Evolutionary conservation across 1,140 invertebrate genomes (phyloP), one percentile per base, ranked within the genome.

Genomic region (Drosophila cardini): DNA sequence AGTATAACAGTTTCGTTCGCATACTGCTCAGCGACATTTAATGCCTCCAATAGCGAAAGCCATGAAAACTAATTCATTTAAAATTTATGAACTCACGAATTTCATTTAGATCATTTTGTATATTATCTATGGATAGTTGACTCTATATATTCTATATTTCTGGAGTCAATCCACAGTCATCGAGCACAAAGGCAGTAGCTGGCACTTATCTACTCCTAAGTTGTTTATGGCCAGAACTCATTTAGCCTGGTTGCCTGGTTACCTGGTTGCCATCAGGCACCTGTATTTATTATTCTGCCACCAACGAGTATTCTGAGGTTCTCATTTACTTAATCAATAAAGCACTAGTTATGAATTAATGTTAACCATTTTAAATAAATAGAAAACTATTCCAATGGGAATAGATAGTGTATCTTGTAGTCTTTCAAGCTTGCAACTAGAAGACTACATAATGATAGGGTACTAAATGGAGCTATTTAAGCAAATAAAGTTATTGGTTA

Each of bases 31-130:
- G 50, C 70, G 62, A 60, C 70, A 65, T 58, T 57, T 46, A 21
- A 21, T 48, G 8, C 15, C 18, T 32, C 4, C 30, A 32, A 16
- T 15, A n/a, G 21, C n/a, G 38, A 34, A 63, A 69, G 80, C 50
- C 84, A 86, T 89, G 80, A 83, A 83, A 89, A 74, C 76, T 78
- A 89, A 87, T 87, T 89, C 84, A 89, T 87, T 72, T 89, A 89
- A 89, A 80, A 87, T 89, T 78, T 83, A 87, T 73, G 80, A 89
- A 69, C 34, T 60, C 36, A 30, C 43, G 65, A 71, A 74, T 77
- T 83, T 80, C 65, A 80, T 89, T 72, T 71, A 52, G 84, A 79
- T 79, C 72, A 60, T 73, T 65, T 45, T 40, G n/a, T 62, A 21
- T 55, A 69, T 60, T 70, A 52, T 46, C 9, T 55, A 34, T 16